Evolutionary conservation across 2,797 vertebrate species (phyloP), one percentile per base, ranked within the genome.

Genomic region (Phyllotis vaccarum): DNA sequence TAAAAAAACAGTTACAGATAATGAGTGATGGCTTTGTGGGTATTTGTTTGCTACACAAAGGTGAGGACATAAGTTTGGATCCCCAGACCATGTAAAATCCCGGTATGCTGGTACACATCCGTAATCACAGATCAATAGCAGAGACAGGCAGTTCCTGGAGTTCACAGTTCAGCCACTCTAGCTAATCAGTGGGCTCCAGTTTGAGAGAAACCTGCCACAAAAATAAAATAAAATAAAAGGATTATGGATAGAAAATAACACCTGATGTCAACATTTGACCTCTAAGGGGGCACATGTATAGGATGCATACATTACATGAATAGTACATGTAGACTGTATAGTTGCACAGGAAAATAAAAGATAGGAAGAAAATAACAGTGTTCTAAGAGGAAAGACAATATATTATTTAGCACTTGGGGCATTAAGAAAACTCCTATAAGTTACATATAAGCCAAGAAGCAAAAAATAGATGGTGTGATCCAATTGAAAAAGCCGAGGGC

Each of bases 391-490:
- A 6, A 94, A 88, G 27, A 76, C 6, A 46, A n/a, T 60, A 10
- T 24, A 72, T 22, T 70, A 66, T 66, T 74, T 54, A 79, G 27
- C 64, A 54, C 40, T 87, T 92, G 49, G 16, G 31, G 9, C 13
- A 81, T 85, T 34, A 56, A 74, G 70, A 75, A 87, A 96, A 85
- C 34, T 52, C 82, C 72, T 76, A 34, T 74, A 70, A 37, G 17
- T 34, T 40, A 64, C 2, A 29, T 17, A 16, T 27, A 56, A 95
- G n/a, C 43, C n/a, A 70, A 79, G 58, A 87, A 75, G 46, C 21
- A 90, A 66, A 93, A 64, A 34, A 24, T 56, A 82, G 22, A 24
- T 90, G n/a, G 19, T 16, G 5, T 91, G 60, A 58, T 12, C 9
- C 75, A 91, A 3, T 3, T 16, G n/a, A 86, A 79, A 80, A 31